These are phyloP conservation scores for Magallana angulata DNA, from an alignment of 1,140 invertebrate species.

Conservation along the genomic window DNA sequence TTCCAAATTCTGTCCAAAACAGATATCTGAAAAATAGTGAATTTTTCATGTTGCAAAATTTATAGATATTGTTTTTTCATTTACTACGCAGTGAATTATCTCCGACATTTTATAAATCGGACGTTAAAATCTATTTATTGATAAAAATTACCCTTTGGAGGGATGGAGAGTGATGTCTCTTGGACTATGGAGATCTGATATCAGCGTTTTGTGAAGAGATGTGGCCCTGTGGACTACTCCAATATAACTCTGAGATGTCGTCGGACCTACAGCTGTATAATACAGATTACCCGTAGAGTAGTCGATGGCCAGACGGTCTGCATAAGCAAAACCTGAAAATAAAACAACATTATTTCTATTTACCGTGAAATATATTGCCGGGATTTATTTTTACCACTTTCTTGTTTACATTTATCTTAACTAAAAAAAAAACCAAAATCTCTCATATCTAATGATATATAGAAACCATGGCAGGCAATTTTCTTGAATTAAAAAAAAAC, in stretches of 20 bases:
- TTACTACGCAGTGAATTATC: no score
- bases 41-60: neutral
- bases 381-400: no score
- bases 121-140: no score
- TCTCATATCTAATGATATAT: no score
- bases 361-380: no score
- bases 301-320: constrained; percentile 41
- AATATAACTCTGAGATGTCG: constrained; percentile 9
- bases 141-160: constrained; percentile 33
- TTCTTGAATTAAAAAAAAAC: no score
- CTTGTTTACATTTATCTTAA: no score
- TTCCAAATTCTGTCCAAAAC: constrained; percentile 19
- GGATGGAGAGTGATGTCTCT: constrained; percentile 39
- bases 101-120: no score
- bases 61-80: neutral
- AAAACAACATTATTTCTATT: neutral
- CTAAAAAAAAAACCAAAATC: no score
- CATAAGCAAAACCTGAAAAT: neutral
- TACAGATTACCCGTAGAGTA: constrained; percentile 45
- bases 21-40: neutral
- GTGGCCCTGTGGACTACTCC: constrained; percentile 24
- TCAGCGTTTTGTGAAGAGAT: neutral
- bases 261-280: constrained; percentile 17
- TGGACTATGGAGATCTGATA: neutral
- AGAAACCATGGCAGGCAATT: no score